Conservation (phyloP, 2,113 vertebrate genomes). For the Acanthochromis polyacanthus region DNA sequence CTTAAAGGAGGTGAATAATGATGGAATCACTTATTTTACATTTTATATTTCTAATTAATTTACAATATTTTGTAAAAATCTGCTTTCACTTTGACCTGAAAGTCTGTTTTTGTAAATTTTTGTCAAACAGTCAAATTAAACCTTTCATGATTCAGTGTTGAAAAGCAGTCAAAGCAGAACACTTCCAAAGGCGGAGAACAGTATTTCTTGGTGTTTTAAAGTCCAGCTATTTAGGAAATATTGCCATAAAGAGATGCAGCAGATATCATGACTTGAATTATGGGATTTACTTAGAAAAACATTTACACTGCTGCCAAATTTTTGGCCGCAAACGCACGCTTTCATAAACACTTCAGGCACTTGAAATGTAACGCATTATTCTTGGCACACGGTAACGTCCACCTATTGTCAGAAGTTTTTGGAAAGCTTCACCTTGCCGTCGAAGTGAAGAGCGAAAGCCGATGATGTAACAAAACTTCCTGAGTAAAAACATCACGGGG, state of each 20-base stretch:
- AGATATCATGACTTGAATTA: neutral
- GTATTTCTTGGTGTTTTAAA: neutral
- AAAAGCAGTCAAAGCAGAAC: no score
- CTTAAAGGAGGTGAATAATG: no score
- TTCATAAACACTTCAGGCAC: neutral
- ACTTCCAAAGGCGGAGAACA: no score
- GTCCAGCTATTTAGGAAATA: neutral
- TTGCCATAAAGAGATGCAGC: neutral
- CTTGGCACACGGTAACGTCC: constrained; percentile 30
- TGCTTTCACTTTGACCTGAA: no score
- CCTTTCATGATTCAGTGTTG: no score
- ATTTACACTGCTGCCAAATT: neutral
- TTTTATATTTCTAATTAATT: no score
- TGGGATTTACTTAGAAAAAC: neutral
- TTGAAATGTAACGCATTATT: constrained; percentile 39
- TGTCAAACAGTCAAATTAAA: no score
- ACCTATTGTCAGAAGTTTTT: constrained; percentile 28
- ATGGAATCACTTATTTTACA: no score
- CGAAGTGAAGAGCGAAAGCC: constrained; percentile 39
- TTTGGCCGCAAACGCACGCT: neutral
- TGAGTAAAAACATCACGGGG: constrained; percentile 65
- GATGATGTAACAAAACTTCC: constrained; percentile 68
- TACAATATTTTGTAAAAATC: no score
- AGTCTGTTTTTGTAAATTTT: no score
- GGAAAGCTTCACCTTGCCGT: constrained; percentile 12